These are phyloP conservation scores for Phylloscopus whistleri DNA, from an alignment of 2,113 vertebrate species.

Conservation along the genomic window DNA sequence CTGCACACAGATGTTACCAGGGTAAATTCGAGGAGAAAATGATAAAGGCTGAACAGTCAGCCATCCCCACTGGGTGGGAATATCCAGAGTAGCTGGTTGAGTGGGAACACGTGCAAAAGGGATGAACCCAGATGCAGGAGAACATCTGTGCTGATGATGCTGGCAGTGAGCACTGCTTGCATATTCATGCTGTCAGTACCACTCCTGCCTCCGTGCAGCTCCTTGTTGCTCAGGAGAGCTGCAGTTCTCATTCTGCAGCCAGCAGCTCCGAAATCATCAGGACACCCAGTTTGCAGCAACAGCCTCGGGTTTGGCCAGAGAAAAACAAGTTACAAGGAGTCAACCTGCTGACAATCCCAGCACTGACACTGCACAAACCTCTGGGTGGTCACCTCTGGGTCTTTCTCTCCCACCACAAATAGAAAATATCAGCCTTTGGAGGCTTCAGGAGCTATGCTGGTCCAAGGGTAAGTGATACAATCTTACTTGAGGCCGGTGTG, in stretches of 20 bases:
- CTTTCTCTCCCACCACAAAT: background rate
- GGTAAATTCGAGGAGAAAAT: slow-evolving; percentile 47
- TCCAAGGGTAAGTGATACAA: background rate
- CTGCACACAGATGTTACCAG: slow-evolving; percentile 59
- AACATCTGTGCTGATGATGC: slow-evolving; percentile 46
- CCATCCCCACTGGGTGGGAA: slow-evolving; percentile 18
- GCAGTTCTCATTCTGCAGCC: background rate
- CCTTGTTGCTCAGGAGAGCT: background rate
- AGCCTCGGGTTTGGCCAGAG: background rate
- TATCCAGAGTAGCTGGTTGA: background rate
- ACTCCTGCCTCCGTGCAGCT: background rate
- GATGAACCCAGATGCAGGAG: slow-evolving; percentile 51
- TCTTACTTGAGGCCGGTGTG: background rate
- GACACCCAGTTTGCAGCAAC: background rate
- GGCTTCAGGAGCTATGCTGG: background rate
- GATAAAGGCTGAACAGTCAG: slow-evolving; percentile 44
- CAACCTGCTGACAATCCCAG: background rate
- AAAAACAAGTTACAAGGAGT: background rate
- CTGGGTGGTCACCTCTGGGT: background rate
- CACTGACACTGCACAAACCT: background rate
- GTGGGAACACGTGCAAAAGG: slow-evolving; percentile 53
- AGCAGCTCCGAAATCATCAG: background rate
- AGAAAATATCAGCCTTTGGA: background rate
- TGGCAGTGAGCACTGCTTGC: slow-evolving; percentile 34
- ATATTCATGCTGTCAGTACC: slow-evolving; percentile 46